Base-by-base conservation (phyloP, 2,888 invertebrate species). In the Pristionchus mayeri region DNA sequence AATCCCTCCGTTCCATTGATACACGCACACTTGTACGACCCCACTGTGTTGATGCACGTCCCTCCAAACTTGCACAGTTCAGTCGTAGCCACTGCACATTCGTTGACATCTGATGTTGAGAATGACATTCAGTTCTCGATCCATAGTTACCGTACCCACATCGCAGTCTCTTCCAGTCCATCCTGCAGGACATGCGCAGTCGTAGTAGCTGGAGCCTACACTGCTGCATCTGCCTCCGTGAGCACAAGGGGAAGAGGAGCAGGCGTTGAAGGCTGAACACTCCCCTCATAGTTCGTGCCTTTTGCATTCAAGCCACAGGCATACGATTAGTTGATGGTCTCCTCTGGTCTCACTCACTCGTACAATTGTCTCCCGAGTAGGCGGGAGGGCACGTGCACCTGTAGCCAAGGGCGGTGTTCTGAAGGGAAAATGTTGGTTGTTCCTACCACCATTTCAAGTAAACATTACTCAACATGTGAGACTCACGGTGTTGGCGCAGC, bases 111-210 rank as follows among this genome's bases (percentile, higher is more conserved):
- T 78, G 48, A 78, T n/a, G n/a, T n/a, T n/a, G n/a, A n/a, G n/a
- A n/a, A n/a, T n/a, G 30, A 52, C 27, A 75, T 16, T 13, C n/a
- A 54, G 54, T n/a, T 54, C 21, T 54, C 54, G 21, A n/a, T n/a
- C n/a, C n/a, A 21, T 18, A 4, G 54, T 54, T 16, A 13, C 54
- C n/a, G 54, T 30, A 80, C 80, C 80, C 2, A 11, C 18, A 37
- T 57, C 57, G 37, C 80, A 84, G 44, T 52, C 30, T 9, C 6
- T 30, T 11, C 82, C 82, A 48, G 44, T 76, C 57, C 48, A 71
- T 44, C 82, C 85, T 21, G 57, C 18, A 9, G 34, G 24, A 21
- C 85, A 85, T 16, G 21, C 16, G 76, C 85, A 85, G 18, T n/a
- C 27, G 44, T 80, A 85, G 18, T 24, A 18, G 57, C 40, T 44